phyloP scores from a whole-genome alignment of 2,113 vertebrate species.

The Camelus dromedarius region DNA sequence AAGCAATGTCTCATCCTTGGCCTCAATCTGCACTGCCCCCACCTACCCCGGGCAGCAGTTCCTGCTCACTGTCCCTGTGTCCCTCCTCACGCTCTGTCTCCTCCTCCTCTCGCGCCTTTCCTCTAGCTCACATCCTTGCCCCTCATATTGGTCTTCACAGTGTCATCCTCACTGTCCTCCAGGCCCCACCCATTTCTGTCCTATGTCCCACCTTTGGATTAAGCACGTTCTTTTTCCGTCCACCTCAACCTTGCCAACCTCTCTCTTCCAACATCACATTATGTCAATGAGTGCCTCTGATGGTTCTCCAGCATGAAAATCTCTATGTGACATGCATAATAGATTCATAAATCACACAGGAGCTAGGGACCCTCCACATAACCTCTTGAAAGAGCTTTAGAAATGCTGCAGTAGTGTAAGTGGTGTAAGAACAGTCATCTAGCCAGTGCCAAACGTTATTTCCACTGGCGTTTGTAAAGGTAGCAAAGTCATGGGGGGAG shows the following conservation, averaged over 20 bases:
- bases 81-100: background rate
- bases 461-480: background rate
- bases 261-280: background rate
- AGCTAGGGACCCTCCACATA: background rate
- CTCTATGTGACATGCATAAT: background rate
- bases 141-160: background rate
- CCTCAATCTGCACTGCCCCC: background rate
- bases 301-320: background rate
- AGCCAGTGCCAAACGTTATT: background rate
- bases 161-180: background rate
- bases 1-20: background rate
- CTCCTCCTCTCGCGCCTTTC: background rate
- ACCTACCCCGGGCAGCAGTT: too few species aligned
- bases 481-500: background rate
- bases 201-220: background rate
- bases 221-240: background rate
- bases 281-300: background rate
- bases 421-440: background rate
- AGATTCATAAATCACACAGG: background rate
- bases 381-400: background rate
- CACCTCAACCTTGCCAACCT: background rate
- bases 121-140: background rate
- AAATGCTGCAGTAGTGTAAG: background rate
- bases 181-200: background rate
- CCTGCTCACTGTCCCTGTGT: too few species aligned